phyloP scores from a whole-genome alignment of 2,888 invertebrate genomes.

The Phalangium opilio region DNA sequence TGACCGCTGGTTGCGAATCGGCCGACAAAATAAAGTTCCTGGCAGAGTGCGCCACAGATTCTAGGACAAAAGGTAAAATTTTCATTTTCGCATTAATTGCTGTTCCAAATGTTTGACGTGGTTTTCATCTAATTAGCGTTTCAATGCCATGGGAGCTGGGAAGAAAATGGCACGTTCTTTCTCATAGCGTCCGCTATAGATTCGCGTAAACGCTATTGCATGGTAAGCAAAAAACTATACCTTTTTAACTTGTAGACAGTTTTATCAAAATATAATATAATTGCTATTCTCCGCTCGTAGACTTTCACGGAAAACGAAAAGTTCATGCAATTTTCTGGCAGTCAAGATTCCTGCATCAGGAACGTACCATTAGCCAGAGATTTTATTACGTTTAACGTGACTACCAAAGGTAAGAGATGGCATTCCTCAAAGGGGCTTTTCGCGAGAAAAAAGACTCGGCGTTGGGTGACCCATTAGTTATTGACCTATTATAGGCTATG shows the following conservation, averaged over 20 bases:
- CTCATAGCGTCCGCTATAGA: conserved; percentile 19
- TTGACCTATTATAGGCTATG: no score
- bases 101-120: no score
- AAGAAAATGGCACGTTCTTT: conserved; percentile 23
- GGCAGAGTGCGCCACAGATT: conserved; percentile 18
- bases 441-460: no score
- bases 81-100: no score
- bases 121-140: conserved; percentile 14
- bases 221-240: conserved; percentile 6
- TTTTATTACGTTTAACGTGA: no score
- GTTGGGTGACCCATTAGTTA: no score
- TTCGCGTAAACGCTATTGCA: conserved; percentile 13
- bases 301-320: neutral
- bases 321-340: neutral
- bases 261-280: no score
- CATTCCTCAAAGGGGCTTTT: no score
- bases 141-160: conserved; percentile 23
- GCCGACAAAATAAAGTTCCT: conserved; percentile 4
- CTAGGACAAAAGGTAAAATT: conserved; percentile 15
- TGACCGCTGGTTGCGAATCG: neutral
- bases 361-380: neutral
- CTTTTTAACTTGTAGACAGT: no score
- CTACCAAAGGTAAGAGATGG: no score
- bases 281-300: neutral
- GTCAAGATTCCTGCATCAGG: neutral